Evolutionary conservation across 2,888 invertebrate genomes (phyloP), one percentile per base, ranked within the genome.

Genomic region (Lycaena phlaeas): DNA sequence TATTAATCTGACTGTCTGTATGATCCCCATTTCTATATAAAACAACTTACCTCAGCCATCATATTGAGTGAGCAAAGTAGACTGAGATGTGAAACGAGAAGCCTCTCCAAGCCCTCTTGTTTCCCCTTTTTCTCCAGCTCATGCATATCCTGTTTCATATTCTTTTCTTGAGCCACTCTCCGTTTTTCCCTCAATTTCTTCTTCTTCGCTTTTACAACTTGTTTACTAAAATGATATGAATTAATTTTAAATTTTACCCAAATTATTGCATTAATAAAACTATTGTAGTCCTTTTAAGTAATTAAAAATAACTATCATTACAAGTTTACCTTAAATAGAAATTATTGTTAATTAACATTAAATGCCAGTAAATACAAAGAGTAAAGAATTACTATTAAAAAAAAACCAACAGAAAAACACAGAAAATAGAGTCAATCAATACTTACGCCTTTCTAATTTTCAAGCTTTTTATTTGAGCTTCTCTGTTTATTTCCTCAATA

Each of bases 31-130:
- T n/a, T n/a, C n/a, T n/a, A n/a, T n/a, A n/a, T n/a, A n/a, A n/a
- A n/a, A n/a, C n/a, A n/a, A 15, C 14, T 38, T 42, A 84, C 85
- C 71, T 85, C 81, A 15, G 70, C 56, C 14, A 73, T 57, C 76
- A 78, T 78, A 15, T 89, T 88, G 38, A 89, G 84, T 1, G 87
- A 84, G 38, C 89, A 85, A 51, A 92, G 90, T 27, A 92, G 85
- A 61, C 91, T 89, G 5, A 93, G 60, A 57, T 92, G 92, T 0
- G 90, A 85, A 0, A 79, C 71, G 5, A 94, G 72, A 49, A 88
- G 86, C 42, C 86, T 74, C 36, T 86, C 77, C 15, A 92, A 62
- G 4, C 86, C 72, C 43, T 87, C 86, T 55, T 87, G 85, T 53
- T 75, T 84, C 34, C 85, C 82, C 14, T 63, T 64, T 38, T 59